Conservation (phyloP, 2,113 vertebrate species). For the Felis catus region DNA sequence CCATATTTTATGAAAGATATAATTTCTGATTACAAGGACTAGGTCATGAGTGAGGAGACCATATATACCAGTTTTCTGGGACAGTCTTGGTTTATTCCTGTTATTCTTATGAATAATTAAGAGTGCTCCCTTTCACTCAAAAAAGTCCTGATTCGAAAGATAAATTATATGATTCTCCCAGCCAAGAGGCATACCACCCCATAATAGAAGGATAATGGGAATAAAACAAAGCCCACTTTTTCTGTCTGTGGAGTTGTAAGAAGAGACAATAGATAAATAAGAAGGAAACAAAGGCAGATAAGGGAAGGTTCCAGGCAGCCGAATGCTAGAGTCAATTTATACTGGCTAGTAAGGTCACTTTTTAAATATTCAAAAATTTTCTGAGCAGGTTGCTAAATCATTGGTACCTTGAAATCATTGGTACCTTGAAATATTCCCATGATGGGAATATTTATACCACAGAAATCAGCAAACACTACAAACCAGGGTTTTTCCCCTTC, state of each 20-base stretch:
- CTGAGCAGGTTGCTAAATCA: background rate
- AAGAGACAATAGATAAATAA: constrained; percentile 3
- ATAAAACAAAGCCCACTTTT: constrained; percentile 23
- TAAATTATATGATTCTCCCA: background rate
- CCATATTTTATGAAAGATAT: background rate
- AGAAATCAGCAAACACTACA: background rate
- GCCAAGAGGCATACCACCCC: background rate
- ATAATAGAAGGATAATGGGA: background rate
- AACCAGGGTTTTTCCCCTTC: background rate
- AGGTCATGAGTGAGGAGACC: background rate
- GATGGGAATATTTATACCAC: too few species aligned
- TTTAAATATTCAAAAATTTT: background rate
- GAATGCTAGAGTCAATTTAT: background rate
- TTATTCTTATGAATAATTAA: background rate
- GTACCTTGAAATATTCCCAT: background rate
- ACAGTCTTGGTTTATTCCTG: background rate
- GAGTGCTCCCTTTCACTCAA: background rate
- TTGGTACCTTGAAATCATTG: background rate
- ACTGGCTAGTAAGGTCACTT: background rate
- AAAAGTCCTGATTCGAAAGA: background rate
- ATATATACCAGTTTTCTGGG: background rate
- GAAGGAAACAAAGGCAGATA: background rate
- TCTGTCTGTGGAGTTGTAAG: background rate
- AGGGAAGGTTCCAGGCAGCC: background rate
- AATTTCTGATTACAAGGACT: background rate